These are phyloP conservation scores for Parasteatoda tepidariorum DNA, from an alignment of 1,140 invertebrate genomes.

Conservation along the genomic window DNA sequence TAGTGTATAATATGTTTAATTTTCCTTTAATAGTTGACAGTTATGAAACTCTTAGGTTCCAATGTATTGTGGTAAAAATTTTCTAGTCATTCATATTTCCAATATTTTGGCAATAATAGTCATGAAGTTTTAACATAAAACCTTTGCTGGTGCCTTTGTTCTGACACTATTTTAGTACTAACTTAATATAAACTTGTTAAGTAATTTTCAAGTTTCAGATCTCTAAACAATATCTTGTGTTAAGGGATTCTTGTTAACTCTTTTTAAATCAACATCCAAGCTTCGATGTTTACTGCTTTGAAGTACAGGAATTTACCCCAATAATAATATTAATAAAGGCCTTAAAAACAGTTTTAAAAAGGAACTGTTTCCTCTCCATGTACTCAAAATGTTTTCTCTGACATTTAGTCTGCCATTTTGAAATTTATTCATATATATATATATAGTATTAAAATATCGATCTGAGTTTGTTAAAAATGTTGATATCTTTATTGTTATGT, in stretches of 20 bases:
- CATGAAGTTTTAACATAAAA: neutral
- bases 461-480: neutral
- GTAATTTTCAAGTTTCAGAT: neutral
- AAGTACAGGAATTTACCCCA: neutral
- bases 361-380: neutral
- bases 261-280: neutral
- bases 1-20: neutral
- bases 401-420: neutral
- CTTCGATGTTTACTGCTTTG: neutral
- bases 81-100: neutral
- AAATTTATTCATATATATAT: neutral
- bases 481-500: neutral
- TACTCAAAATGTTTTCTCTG: neutral
- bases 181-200: neutral
- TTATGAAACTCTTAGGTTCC: neutral
- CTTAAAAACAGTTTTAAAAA: neutral
- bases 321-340: neutral
- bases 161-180: neutral
- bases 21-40: too few species aligned
- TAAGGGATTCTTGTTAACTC: neutral
- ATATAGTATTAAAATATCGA: neutral
- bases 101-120: neutral
- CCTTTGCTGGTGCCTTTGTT: neutral
- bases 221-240: neutral
- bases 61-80: neutral